phyloP scores from a whole-genome alignment of 2,113 vertebrate species.

The Vombatus ursinus region DNA sequence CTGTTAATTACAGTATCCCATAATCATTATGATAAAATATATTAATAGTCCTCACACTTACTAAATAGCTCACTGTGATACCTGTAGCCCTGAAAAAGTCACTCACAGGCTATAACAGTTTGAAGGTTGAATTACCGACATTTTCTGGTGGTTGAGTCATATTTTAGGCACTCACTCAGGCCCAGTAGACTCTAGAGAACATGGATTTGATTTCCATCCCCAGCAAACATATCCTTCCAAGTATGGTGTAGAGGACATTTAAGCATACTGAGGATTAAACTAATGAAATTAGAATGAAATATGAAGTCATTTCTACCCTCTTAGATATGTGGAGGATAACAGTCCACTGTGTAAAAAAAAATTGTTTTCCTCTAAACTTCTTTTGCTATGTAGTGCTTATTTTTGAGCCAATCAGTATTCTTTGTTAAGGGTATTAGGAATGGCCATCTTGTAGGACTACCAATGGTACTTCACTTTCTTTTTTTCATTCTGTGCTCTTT shows the following conservation, averaged over 20 bases:
- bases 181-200: background rate
- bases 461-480: conserved; percentile 16
- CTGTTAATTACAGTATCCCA: background rate
- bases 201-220: background rate
- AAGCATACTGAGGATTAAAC: conserved; percentile 33
- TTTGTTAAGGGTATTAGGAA: background rate
- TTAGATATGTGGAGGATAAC: conserved; percentile 20
- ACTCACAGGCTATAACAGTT: background rate
- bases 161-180: background rate
- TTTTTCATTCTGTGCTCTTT: conserved; percentile 20
- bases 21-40: background rate
- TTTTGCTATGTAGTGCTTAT: conserved; percentile 2
- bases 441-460: conserved; percentile 17
- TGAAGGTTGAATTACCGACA: background rate
- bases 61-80: background rate
- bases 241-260: background rate
- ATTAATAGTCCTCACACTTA: background rate
- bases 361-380: background rate
- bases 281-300: conserved; percentile 46
- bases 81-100: background rate
- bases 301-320: background rate
- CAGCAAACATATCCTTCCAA: conserved; percentile 38
- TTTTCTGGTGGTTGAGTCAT: background rate
- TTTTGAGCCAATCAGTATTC: background rate
- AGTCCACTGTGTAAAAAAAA: background rate